Base-by-base conservation (phyloP, 2,113 vertebrate genomes). In the Abramis brama region DNA sequence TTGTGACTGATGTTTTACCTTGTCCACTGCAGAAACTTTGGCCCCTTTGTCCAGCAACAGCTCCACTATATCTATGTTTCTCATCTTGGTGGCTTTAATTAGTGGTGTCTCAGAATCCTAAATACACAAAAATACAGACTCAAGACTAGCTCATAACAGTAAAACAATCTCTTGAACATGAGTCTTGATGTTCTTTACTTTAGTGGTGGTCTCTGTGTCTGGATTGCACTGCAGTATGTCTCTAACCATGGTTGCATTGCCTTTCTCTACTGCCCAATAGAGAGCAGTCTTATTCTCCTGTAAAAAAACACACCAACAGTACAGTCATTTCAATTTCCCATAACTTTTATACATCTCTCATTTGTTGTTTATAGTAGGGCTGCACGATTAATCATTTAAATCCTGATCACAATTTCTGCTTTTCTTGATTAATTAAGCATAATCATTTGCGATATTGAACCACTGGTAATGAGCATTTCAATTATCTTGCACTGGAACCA, bases 51-150 rank as follows among this genome's bases (percentile, higher is more conserved):
- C 98, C 36, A 99, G 94, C 88, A 99, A 95, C 25, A 99, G 96
- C 91, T 99, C 98, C 64, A 99, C 98, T 21, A 98, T 96, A 86
- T 99, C 98, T 60, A 99, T 97, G 89, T 96, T 98, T 88, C 98
- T 97, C 97, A 99, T 99, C 93, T 99, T 99, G 39, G 98, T 99
- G 70, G 98, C 97, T 93, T 99, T 99, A 92, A 99, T 99, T 76
- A 99, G 95, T 0, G 98, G 96, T 0, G 97, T 98, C 88, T 99
- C 98, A 62, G 96, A 97, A 33, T 99, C 98, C 98, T 99, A 64
- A 25, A 70, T 39, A 50, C 12, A 71, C 10, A 55, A 0, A 85
- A 36, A 73, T 25, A 59, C 55, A 45, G 2, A 74, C 21, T 70
- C 6, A 82, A 70, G 21, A 50, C 43, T 15, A 19, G 9, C 64